Evolutionary conservation across 1,140 invertebrate genomes (phyloP), one percentile per base, ranked within the genome.

Genomic region (Hypsibius dujardini): DNA sequence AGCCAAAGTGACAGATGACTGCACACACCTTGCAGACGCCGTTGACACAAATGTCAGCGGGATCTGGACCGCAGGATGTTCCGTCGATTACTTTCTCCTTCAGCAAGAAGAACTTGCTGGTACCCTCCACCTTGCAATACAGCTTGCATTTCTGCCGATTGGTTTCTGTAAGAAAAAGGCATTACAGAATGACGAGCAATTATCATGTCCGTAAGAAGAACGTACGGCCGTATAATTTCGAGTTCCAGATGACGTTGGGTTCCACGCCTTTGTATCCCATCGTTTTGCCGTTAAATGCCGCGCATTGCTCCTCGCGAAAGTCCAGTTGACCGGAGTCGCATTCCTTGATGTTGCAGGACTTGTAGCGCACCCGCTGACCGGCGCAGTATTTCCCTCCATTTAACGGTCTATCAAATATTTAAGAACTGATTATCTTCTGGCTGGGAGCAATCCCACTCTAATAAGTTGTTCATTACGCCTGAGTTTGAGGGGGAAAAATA

Each of bases 81-180:
- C 92, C 92, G 79, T 95, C 92, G 47, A 87, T 82, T 2, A 90
- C 90, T 77, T 89, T 89, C 47, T 89, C 86, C 72, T 83, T 81
- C 46, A 95, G 79, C 76, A 85, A 80, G 77, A 90, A 91, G 79
- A 90, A 91, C 47, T 86, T 85, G 70, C 80, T 83, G 47, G 86
- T 85, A 71, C 84, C 83, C 59, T 85, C 81, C 15, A 87, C 84
- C 74, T 87, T 83, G 77, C 92, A 95, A 77, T 86, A 92, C 12
- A 95, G 80, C 75, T 88, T 89, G 78, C 92, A 95, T n/a, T 86
- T 82, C n/a, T 56, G 50, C 7, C 50, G 50, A 56, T 56, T 56
- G 7, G 50, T 56, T n/a, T 56, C 50, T 56, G n/a, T n/a, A 7
- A 56, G 50, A 56, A 7, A n/a, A n/a, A 56, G 50, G n/a, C 50